A percentile compares a stretch with the other conserved stretches of the same genome.
phyloP scores from a whole-genome alignment of 1,140 invertebrate species.

The Atta texana region DNA sequence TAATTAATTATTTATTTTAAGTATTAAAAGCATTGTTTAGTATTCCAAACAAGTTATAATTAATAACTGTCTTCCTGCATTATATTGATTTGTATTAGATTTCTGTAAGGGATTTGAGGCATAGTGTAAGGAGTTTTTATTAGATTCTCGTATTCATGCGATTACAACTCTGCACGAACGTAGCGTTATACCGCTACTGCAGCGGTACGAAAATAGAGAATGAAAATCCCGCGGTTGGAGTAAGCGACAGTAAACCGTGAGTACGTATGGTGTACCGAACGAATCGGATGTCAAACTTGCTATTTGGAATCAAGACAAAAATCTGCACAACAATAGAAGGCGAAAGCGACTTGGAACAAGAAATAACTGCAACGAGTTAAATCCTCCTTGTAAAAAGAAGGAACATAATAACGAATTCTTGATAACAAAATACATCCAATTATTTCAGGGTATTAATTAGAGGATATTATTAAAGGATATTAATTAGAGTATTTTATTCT shows the following conservation, averaged over 20 bases:
- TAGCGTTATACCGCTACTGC: conserved; percentile 56
- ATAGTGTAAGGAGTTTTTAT: conserved; percentile 27
- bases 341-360: conserved; percentile 2
- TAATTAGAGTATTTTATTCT: neutral
- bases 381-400: neutral
- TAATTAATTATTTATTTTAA: too few species aligned
- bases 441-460: neutral
- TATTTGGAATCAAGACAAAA: conserved; percentile 61
- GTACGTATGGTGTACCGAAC: conserved; percentile 48
- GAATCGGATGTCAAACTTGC: conserved; percentile 54
- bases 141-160: conserved; percentile 31
- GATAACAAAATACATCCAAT: neutral
- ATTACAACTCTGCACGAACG: conserved; percentile 40
- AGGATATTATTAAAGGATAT: neutral
- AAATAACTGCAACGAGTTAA: neutral
- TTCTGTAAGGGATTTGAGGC: neutral
- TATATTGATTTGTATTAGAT: too few species aligned
- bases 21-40: too few species aligned
- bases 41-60: too few species aligned
- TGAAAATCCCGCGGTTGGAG: conserved; percentile 70
- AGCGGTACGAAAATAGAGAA: conserved; percentile 78
- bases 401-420: neutral
- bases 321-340: conserved; percentile 13
- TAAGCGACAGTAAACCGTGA: conserved; percentile 76
- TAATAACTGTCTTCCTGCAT: too few species aligned